These are phyloP conservation scores for Diadumene lineata DNA, from an alignment of 92 coral and sea anemone genomes.

Conservation along the genomic window DNA sequence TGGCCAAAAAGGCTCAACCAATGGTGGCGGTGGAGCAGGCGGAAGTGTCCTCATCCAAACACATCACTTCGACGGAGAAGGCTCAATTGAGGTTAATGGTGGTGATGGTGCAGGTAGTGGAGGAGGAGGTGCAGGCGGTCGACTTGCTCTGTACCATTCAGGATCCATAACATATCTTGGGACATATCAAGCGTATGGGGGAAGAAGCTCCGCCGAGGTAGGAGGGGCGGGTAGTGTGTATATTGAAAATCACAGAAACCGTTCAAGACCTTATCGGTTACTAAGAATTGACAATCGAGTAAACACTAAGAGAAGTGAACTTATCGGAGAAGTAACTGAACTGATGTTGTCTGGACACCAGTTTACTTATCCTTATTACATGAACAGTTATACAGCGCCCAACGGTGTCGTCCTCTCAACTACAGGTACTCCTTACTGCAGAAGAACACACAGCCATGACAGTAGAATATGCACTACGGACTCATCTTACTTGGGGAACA, in stretches of 20 bases:
- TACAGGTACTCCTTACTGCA: constrained; percentile 55
- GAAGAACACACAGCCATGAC: neutral
- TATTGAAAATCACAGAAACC: constrained; percentile 43
- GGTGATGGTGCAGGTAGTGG: constrained; percentile 45
- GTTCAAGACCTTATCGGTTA: constrained; percentile 28
- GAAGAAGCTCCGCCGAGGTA: constrained; percentile 43
- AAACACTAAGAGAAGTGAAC: constrained; percentile 22
- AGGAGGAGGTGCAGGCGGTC: constrained; percentile 73
- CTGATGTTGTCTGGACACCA: constrained; percentile 32
- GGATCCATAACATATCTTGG: constrained; percentile 62
- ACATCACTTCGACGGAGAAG: constrained; percentile 63
- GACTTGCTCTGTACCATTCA: constrained; percentile 48
- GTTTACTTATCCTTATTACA: constrained; percentile 37
- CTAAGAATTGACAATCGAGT: constrained; percentile 52
- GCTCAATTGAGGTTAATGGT: constrained; percentile 63
- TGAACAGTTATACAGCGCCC: constrained; percentile 40
- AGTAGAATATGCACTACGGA: constrained; percentile 5
- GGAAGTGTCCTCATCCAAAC: constrained; percentile 54
- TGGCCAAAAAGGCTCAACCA: constrained; percentile 34
- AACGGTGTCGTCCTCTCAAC: constrained; percentile 50
- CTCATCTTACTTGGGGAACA: constrained; percentile 39
- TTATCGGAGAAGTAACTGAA: constrained; percentile 45
- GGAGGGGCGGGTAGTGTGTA: constrained; percentile 68
- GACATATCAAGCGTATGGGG: constrained; percentile 62
- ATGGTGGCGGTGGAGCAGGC: constrained; percentile 66